phyloP scores from a whole-genome alignment of 2,113 vertebrate species.

The Mellivora capensis region DNA sequence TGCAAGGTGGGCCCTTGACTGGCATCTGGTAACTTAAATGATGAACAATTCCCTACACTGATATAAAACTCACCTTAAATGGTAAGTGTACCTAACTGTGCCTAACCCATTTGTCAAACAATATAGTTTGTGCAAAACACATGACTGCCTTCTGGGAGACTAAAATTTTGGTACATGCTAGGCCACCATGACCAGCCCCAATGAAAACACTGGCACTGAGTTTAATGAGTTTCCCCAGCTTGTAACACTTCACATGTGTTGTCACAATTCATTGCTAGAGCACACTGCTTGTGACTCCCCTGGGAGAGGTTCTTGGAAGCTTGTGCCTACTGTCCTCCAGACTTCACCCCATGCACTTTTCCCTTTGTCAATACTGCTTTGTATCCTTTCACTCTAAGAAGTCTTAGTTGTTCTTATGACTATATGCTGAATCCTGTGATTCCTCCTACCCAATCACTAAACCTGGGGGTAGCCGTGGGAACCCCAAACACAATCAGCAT shows the following conservation, averaged over 20 bases:
- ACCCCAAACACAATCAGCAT: background rate
- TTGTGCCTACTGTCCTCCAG: background rate
- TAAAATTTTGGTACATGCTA: background rate
- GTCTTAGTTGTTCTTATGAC: background rate
- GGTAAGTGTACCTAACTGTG: background rate
- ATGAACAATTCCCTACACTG: background rate
- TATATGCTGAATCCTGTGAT: background rate
- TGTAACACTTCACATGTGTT: background rate
- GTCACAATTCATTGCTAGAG: background rate
- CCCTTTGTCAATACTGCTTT: background rate
- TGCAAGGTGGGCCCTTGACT: background rate
- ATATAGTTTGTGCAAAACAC: background rate
- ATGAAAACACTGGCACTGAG: background rate
- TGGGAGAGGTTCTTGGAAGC: background rate
- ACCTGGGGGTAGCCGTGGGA: background rate
- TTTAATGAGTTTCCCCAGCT: background rate
- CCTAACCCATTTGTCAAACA: slow-evolving; percentile 8
- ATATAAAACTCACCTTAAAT: background rate
- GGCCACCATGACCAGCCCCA: background rate
- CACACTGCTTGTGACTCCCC: background rate
- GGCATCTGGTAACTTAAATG: background rate
- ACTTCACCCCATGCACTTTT: background rate
- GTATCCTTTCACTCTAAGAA: slow-evolving; percentile 2
- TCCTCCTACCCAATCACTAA: background rate
- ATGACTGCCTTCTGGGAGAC: background rate